Conservation (phyloP, 1,140 invertebrate species). For the Agraylea sexmaculata region DNA sequence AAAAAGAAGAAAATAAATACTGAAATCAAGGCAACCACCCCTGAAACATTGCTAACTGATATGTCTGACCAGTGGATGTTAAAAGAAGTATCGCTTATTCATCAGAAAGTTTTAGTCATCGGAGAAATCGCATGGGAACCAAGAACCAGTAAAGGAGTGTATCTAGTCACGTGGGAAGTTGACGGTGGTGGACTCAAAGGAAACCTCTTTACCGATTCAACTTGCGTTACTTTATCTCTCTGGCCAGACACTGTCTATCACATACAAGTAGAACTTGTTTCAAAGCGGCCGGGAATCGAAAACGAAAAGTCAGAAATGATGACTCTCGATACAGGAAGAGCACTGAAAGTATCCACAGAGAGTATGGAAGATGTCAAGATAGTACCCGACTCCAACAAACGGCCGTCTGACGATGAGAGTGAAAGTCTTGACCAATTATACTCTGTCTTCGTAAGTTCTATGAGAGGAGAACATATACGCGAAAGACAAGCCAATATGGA, state of each 20-base stretch:
- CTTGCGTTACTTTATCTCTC: constrained; percentile 60
- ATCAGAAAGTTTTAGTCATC: constrained; percentile 59
- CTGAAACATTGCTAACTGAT: constrained; percentile 34
- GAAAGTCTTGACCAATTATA: constrained; percentile 41
- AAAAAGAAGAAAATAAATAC: constrained; percentile 41
- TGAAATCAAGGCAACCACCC: constrained; percentile 46
- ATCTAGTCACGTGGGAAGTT: constrained; percentile 73
- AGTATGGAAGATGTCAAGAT: constrained; percentile 45
- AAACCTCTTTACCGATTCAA: constrained; percentile 69
- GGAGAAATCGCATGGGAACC: constrained; percentile 65
- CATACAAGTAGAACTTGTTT: constrained; percentile 58
- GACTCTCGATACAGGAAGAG: constrained; percentile 47
- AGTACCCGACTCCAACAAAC: constrained; percentile 25
- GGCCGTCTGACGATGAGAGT: constrained; percentile 22
- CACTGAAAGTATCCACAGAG: constrained; percentile 46
- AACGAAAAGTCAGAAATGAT: constrained; percentile 49
- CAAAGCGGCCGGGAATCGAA: constrained; percentile 43
- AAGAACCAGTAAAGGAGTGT: constrained; percentile 49
- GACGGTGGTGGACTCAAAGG: constrained; percentile 71
- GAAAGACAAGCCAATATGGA: constrained; percentile 40
- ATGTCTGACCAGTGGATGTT: constrained; percentile 45
- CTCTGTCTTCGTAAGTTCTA: constrained; percentile 45
- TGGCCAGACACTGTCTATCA: constrained; percentile 72
- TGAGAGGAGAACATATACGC: constrained; percentile 40
- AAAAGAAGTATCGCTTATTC: constrained; percentile 52